These are phyloP conservation scores for Amphipyra tragopoginis DNA, from an alignment of 2,888 invertebrate genomes.

Conservation along the genomic window DNA sequence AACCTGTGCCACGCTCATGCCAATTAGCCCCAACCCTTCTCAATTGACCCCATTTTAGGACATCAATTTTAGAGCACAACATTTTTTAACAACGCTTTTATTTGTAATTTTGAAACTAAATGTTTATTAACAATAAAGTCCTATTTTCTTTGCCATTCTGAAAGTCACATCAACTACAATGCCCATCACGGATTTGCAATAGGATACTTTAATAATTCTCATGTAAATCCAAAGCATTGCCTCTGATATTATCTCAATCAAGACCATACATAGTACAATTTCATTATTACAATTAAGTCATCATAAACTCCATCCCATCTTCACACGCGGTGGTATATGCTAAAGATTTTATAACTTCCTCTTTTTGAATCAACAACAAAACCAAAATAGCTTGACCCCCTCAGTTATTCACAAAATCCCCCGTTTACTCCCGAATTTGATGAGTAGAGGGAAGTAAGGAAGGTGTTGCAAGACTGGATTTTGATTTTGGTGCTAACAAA, in stretches of 20 bases:
- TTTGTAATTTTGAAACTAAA: no score
- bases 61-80: no score
- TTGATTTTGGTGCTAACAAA: conserved; percentile 69
- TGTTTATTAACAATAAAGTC: no score
- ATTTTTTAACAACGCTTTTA: no score
- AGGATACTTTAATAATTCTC: no score
- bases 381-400: conserved; percentile 60
- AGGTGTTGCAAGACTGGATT: conserved; percentile 54
- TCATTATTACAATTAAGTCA: conserved; percentile 64
- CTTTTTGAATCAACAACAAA: conserved; percentile 34
- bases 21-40: no score
- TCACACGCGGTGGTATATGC: conserved; percentile 63
- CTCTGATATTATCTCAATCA: conserved; percentile 41
- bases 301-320: conserved; percentile 53
- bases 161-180: no score
- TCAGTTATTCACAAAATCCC: background rate
- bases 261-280: conserved; percentile 43
- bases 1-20: no score
- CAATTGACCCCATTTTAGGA: no score
- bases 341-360: conserved; percentile 68
- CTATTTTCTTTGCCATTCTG: no score
- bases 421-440: conserved; percentile 5
- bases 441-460: background rate
- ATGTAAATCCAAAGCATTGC: background rate
- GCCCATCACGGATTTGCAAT: no score